phyloP scores from a whole-genome alignment of 2,113 vertebrate species.

The Centropus bengalensis region DNA sequence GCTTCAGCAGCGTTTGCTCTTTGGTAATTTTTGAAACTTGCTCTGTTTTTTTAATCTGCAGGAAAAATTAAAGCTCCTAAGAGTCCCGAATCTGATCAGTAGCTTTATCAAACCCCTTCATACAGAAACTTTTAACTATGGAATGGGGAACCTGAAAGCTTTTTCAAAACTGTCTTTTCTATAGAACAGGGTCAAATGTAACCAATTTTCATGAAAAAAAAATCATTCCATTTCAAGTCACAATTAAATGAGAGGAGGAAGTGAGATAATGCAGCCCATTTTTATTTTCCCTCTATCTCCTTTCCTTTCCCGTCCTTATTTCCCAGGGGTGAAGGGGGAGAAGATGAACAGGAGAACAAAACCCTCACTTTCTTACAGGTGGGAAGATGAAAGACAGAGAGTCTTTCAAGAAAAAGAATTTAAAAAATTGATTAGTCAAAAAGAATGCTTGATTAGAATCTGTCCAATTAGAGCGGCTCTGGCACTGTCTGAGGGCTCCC shows the following conservation, averaged over 20 bases:
- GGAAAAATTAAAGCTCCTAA: conserved; percentile 5
- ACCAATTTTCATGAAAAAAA: background rate
- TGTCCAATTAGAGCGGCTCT: background rate
- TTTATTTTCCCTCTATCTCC: background rate
- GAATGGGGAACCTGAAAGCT: background rate
- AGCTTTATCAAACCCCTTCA: background rate
- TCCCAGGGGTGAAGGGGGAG: background rate
- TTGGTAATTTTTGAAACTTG: conserved; percentile 84
- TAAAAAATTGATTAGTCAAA: background rate
- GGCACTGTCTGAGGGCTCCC: background rate
- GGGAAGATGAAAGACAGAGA: background rate
- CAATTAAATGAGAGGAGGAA: background rate
- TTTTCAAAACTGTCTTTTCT: background rate
- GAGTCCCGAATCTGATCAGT: background rate
- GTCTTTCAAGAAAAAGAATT: background rate
- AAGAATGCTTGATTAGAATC: background rate
- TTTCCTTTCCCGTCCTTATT: background rate
- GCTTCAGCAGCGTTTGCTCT: conserved; percentile 84
- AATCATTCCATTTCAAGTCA: background rate
- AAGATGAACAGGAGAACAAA: background rate
- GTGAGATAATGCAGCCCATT: background rate
- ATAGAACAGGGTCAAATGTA: background rate
- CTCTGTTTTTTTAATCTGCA: conserved; percentile 82
- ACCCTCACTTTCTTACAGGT: background rate
- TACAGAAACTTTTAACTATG: background rate